Base-by-base conservation (phyloP, 2,797 vertebrate species). In the Micromesistius poutassou region DNA sequence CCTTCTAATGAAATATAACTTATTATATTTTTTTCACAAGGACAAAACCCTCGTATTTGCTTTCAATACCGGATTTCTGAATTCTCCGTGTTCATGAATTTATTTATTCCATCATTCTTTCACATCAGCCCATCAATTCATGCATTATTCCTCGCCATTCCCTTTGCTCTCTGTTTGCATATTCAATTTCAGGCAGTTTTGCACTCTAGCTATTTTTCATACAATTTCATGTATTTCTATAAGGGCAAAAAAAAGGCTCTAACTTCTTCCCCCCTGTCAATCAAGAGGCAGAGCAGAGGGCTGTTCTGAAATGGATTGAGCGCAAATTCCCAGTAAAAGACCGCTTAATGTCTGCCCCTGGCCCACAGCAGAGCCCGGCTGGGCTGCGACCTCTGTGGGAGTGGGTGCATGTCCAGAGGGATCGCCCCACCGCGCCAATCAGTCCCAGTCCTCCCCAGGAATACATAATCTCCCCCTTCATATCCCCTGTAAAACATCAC, bases 81-180 rank as follows among this genome's bases (percentile, higher is more conserved):
- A 82, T 88, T 89, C 88, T 89, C 76, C 85, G 72, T 85, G 85
- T 83, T 88, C 83, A 89, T 90, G 87, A 85, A 90, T 91, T 91
- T 90, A 90, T 89, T 78, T 89, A 90, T 91, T 89, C 85, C 81
- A 90, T 91, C 90, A 82, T 87, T 72, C 50, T 70, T 71, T 82
- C 80, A 73, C 82, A 88, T 87, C 85, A 86, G 82, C 80, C 83
- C 81, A 87, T 89, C 87, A 86, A 76, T 87, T 89, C 85, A 89
- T 87, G 80, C 85, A 88, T 91, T 86, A 82, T 89, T 86, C 82
- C 79, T 74, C 73, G 1, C 73, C 74, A 78, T 82, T 84, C 81
- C 70, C 78, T 80, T 84, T 25, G 55, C 71, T 81, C 30, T 72
- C 78, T 87, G 77, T 84, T 88, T 83, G 79, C 74, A 82, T 78